Evolutionary conservation across 1,140 invertebrate genomes (phyloP).

Genomic region (Bradynema listronoti): DNA sequence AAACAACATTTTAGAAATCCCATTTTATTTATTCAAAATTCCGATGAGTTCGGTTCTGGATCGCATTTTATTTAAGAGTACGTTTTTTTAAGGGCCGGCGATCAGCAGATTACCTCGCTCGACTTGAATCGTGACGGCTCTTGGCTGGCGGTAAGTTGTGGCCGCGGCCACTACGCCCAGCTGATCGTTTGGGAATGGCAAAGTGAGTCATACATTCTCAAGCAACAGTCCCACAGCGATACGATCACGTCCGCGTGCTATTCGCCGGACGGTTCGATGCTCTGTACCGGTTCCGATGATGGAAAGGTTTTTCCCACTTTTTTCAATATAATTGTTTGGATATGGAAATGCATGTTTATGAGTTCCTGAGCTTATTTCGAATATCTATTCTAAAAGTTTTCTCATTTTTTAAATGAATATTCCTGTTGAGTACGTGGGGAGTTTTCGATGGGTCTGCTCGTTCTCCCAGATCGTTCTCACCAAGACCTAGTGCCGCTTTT

Average conservation of each 20-base stretch:
- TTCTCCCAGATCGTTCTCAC: too few species aligned
- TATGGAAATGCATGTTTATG: too few species aligned
- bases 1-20: background rate
- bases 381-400: too few species aligned
- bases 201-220: conserved; percentile 39
- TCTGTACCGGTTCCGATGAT: conserved; percentile 42
- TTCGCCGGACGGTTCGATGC: conserved; percentile 35
- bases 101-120: conserved; percentile 19
- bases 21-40: background rate
- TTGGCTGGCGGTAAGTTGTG: conserved; percentile 37
- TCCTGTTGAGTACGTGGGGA: too few species aligned
- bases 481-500: too few species aligned
- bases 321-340: background rate
- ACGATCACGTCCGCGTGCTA: conserved; percentile 26
- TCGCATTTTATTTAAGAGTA: background rate
- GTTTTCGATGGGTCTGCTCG: too few species aligned
- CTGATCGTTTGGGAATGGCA: conserved; percentile 43
- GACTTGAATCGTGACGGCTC: conserved; percentile 22
- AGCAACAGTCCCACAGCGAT: conserved; percentile 43
- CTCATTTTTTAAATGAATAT: too few species aligned
- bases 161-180: conserved; percentile 28
- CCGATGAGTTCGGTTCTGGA: background rate
- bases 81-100: conserved; percentile 11
- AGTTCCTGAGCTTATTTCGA: too few species aligned
- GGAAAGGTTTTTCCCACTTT: conserved; percentile 19